Percentiles rank a stretch among this genome's conserved stretches.
Evolutionary conservation across 2,113 vertebrate genomes (phyloP).

Genomic region (Polypterus senegalus): DNA sequence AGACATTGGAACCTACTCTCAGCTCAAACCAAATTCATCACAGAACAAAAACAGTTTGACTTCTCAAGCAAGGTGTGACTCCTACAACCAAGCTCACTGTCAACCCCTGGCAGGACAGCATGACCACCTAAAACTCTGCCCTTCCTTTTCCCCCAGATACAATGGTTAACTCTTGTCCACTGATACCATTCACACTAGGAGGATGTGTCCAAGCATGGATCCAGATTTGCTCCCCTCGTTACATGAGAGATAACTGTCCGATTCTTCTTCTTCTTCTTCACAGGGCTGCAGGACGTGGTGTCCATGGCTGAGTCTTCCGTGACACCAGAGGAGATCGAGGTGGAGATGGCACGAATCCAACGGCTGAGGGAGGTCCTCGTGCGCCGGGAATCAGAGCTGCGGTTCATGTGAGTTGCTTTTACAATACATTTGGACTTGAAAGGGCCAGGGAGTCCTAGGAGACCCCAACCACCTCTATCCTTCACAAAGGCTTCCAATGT

Average conservation of each 20-base stretch:
- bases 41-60: no score
- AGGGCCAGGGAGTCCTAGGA: no score
- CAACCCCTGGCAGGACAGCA: no score
- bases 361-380: conserved; percentile 90
- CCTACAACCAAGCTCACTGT: no score
- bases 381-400: conserved; percentile 88
- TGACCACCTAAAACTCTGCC: background rate
- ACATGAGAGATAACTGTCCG: background rate
- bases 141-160: background rate
- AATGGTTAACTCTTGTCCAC: background rate
- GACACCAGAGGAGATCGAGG: conserved; percentile 90
- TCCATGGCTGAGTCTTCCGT: conserved; percentile 92
- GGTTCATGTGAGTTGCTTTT: conserved; percentile 82
- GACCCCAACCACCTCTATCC: no score
- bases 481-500: no score
- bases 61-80: no score
- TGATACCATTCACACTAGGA: no score
- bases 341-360: conserved; percentile 93
- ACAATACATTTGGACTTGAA: no score
- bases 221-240: no score
- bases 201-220: background rate
- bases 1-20: no score
- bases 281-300: conserved; percentile 78
- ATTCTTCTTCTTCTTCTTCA: conserved; percentile 22
- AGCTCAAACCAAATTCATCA: no score